Base-by-base conservation (phyloP, 1,140 invertebrate genomes). In the Bombus breviceps region DNA sequence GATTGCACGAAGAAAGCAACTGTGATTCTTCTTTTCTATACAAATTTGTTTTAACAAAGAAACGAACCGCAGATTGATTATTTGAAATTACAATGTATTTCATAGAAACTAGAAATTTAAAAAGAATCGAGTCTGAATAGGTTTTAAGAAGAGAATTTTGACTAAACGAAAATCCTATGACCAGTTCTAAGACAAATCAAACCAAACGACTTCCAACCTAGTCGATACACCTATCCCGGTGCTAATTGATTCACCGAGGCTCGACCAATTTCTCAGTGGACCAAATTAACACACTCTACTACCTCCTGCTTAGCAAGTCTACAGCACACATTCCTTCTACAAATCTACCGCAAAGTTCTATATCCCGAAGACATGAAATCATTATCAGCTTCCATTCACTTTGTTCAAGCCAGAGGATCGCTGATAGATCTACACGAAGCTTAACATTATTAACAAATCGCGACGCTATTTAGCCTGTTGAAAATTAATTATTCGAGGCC, bases 261-360 rank as follows among this genome's bases (percentile, higher is more conserved):
- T 37, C 39, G 53, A 64, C 22, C 39, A 64, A 64, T 47, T 76
- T 68, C 62, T 68, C 37, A 13, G 4, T 41, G 53, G n/a, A 43
- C 28, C 34, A 39, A 77, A 69, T 83, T 77, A 77, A 41, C 81
- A 77, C 81, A 69, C 43, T 83, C n/a, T 59, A 76, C 32, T 83
- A 32, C 28, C 64, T 68, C 5, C 75, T 53, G 12, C 15, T 69
- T 76, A 37, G 34, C 71, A 34, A 73, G 28, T 53, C n/a, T 39
- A 47, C 22, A 25, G 1, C 34, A 37, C 32, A 37, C 25, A 53
- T 80, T 39, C 43, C 66, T 80, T 69, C 41, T 47, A n/a, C 66
- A 28, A 53, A 71, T 13, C 32, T 57, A 37, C 13, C 62, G 39
- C 22, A 47, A 79, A 79, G 3, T 43, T 13, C 62, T 43, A 47